A percentile compares a stretch with the other conserved stretches of the same genome.
Conservation (phyloP, 1,140 invertebrate genomes). For the Drosophila gunungcola region DNA sequence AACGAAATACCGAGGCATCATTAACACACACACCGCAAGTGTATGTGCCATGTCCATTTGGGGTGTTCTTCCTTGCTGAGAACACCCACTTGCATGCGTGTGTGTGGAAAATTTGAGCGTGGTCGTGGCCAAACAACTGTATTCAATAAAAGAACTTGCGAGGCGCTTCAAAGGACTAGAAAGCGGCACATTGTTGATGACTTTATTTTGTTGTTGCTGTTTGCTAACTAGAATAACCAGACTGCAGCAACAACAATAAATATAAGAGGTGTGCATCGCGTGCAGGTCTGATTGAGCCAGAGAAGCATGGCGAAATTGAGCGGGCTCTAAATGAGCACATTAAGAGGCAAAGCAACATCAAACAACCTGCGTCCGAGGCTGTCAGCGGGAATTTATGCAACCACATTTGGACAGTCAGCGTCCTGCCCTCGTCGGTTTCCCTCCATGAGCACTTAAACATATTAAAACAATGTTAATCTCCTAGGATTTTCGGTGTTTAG, state of each 20-base stretch:
- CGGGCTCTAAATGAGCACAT: slow-evolving; percentile 51
- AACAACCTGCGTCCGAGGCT: slow-evolving; percentile 15
- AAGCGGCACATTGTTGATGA: slow-evolving; percentile 16
- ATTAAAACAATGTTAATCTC: slow-evolving; percentile 4
- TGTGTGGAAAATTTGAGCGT: slow-evolving; percentile 41
- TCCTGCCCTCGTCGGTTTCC: slow-evolving; percentile 21
- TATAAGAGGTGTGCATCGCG: slow-evolving; percentile 39
- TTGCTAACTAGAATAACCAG: slow-evolving; percentile 25
- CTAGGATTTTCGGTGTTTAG: no score
- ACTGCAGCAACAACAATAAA: slow-evolving; percentile 26
- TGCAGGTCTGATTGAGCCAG: slow-evolving; percentile 26
- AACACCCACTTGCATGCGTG: slow-evolving; percentile 52
- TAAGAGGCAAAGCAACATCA: slow-evolving; percentile 51
- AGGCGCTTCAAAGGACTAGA: slow-evolving; percentile 6
- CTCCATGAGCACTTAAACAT: slow-evolving; percentile 10
- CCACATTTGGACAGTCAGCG: slow-evolving; percentile 16
- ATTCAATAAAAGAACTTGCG: slow-evolving; percentile 55
- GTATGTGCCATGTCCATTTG: slow-evolving; percentile 17
- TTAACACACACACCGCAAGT: slow-evolving; percentile 45
- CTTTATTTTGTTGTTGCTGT: slow-evolving; percentile 10
- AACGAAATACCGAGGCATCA: slow-evolving; percentile 46
- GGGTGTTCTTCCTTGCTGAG: slow-evolving; percentile 1
- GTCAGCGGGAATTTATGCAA: slow-evolving; percentile 46
- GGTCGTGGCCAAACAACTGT: slow-evolving; percentile 37
- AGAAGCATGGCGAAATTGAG: background rate